Evolutionary conservation across 2,888 invertebrate genomes (phyloP).

Genomic region (Coecobrya sp.): DNA sequence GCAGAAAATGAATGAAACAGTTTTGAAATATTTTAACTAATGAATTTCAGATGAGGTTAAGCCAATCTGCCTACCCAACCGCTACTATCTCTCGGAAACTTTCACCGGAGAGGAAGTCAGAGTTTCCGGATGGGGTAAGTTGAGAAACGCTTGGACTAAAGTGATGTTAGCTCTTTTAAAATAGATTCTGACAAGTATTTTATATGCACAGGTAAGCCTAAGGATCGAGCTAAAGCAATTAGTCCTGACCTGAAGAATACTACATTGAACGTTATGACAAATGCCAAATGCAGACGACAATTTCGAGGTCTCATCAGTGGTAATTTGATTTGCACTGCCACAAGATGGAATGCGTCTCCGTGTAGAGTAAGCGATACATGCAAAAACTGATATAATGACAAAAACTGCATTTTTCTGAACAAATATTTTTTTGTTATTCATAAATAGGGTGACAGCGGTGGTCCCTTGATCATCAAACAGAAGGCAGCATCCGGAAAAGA

Average conservation of each 20-base stretch:
- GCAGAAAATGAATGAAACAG: background rate
- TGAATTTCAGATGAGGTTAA: constrained; percentile 74
- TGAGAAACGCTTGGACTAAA: background rate
- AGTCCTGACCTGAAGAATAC: constrained; percentile 85
- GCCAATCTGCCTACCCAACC: constrained; percentile 86
- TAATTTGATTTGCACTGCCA: constrained; percentile 85
- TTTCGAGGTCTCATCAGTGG: constrained; percentile 86
- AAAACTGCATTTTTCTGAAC: no score
- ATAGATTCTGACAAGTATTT: constrained; percentile 63
- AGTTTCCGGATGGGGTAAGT: constrained; percentile 84
- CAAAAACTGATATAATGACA: constrained; percentile 19
- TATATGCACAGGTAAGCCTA: constrained; percentile 83
- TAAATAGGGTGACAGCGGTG: constrained; percentile 66
- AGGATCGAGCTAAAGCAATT: constrained; percentile 82
- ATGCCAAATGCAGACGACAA: constrained; percentile 84
- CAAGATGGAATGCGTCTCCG: constrained; percentile 83
- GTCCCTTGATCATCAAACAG: constrained; percentile 85
- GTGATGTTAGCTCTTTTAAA: background rate
- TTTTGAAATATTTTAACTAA: background rate
- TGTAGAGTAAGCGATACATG: constrained; percentile 80
- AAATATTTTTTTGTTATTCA: background rate
- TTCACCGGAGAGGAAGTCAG: constrained; percentile 83
- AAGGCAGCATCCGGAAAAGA: constrained; percentile 76
- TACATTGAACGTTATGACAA: constrained; percentile 82
- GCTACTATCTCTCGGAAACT: constrained; percentile 78